Conservation (phyloP, 2,888 invertebrate species). For the Sussaba pulchella region DNA sequence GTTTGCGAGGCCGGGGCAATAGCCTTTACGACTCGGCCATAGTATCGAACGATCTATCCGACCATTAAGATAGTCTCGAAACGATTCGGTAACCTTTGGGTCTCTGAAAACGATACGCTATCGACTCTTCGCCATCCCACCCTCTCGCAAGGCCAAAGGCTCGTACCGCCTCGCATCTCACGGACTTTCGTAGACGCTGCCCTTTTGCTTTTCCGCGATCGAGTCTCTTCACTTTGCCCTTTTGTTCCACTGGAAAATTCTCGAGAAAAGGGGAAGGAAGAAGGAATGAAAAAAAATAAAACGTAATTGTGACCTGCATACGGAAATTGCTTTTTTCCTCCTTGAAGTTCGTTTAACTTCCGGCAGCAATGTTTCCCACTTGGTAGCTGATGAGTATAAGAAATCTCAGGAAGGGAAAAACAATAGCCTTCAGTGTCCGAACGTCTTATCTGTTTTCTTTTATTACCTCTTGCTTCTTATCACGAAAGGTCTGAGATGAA, state of each 20-base stretch:
- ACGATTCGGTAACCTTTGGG: conserved; percentile 85
- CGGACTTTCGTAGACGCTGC: conserved; percentile 78
- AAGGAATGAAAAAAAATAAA: background rate
- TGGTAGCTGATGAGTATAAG: conserved; percentile 43
- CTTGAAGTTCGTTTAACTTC: conserved; percentile 58
- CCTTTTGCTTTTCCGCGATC: conserved; percentile 57
- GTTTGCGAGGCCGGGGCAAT: conserved; percentile 80
- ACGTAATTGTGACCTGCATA: conserved; percentile 10
- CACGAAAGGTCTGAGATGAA: conserved; percentile 65
- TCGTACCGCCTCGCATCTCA: conserved; percentile 60
- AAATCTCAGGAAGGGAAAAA: conserved; percentile 55
- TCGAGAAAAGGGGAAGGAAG: conserved; percentile 13
- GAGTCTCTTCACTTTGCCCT: conserved; percentile 42
- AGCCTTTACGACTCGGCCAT: conserved; percentile 84
- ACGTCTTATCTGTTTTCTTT: conserved; percentile 66
- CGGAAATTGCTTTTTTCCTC: conserved; percentile 47
- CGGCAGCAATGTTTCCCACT: conserved; percentile 16
- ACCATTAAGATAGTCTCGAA: conserved; percentile 84
- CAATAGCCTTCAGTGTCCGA: conserved; percentile 57
- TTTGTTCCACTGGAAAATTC: conserved; percentile 32
- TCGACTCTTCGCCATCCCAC: conserved; percentile 79
- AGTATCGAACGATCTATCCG: conserved; percentile 84
- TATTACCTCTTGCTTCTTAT: conserved; percentile 44
- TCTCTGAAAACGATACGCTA: conserved; percentile 84
- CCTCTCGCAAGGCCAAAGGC: conserved; percentile 49